A percentile compares a stretch with the other conserved stretches of the same genome.
Conservation (phyloP, 2,113 vertebrate genomes). For the Xenopus borealis region DNA sequence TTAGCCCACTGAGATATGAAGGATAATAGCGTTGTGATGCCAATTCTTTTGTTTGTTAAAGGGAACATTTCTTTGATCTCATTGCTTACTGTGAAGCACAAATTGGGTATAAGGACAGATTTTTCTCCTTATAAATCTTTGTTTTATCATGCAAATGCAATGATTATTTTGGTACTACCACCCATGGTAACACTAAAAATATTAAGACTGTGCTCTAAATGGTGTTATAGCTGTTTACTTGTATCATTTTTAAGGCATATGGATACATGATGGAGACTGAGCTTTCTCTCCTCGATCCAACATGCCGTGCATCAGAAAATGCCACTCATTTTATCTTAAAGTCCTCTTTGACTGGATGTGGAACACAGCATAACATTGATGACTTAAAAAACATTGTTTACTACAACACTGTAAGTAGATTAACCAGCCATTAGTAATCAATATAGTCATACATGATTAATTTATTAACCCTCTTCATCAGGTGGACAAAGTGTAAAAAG, state of each 20-base stretch:
- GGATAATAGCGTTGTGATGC: too few relatives aligned
- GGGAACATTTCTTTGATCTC: too few relatives aligned
- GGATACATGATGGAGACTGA: constrained; percentile 69
- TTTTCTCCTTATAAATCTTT: too few relatives aligned
- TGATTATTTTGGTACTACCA: too few relatives aligned
- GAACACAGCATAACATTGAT: constrained; percentile 62
- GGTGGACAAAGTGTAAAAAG: neutral
- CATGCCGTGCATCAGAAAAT: constrained; percentile 84
- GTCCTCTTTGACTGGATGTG: constrained; percentile 75
- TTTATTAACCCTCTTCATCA: neutral
- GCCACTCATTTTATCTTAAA: constrained; percentile 89
- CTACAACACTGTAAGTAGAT: constrained; percentile 84
- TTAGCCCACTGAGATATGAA: too few relatives aligned
- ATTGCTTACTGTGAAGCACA: too few relatives aligned
- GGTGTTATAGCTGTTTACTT: constrained; percentile 30
- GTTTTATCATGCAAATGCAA: too few relatives aligned
- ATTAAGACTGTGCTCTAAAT: neutral
- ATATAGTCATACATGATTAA: neutral
- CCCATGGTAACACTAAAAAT: too few relatives aligned
- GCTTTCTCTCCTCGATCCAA: constrained; percentile 81
- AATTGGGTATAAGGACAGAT: too few relatives aligned
- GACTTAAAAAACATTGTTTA: constrained; percentile 66
- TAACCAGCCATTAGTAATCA: neutral
- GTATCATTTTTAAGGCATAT: constrained; percentile 67
- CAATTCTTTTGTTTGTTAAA: too few relatives aligned